Evolutionary conservation across 2,113 vertebrate genomes (phyloP), one percentile per base, ranked within the genome.

Genomic region (Dunckerocampus dactyliophorus): DNA sequence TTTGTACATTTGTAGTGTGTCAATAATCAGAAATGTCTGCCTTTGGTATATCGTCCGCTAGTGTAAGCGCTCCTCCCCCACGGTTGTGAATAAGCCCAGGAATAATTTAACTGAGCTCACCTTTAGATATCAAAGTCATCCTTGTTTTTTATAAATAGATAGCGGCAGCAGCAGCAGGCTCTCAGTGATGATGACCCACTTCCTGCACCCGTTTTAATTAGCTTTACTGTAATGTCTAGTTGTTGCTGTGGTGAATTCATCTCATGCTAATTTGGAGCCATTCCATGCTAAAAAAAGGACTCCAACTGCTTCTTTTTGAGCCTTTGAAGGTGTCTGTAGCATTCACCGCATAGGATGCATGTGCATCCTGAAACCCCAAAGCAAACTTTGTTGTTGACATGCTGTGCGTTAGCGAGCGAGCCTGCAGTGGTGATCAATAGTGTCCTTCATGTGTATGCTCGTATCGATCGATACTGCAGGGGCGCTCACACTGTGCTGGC

Each of bases 171-270:
- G 81, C 71, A 48, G 52, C 16, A 43, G 78, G 70, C 76, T 81
- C 28, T 73, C 59, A 76, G 63, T 52, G 70, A 71, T 21, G 63
- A 67, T 77, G 87, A 82, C 88, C 88, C 71, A 87, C 79, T 88
- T 88, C 43, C 46, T 16, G 28, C 22, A 42, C 52, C 21, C 59
- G 62, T 70, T 57, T 79, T 75, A 82, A 87, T 83, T 81, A 82
- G 83, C 76, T 64, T 52, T 58, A 82, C 76, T 78, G 76, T 83
- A 75, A 67, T 79, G 39, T 43, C 39, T 79, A 76, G 79, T 85
- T 76, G 75, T 39, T 70, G 46, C 21, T 34, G 0, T 63, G 46
- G 73, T 59, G 7, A 80, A 70, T 75, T 67, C 47, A 59, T 80
- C 70, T 62, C 37, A 31, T 9, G 11, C 39, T 63, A 49, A 62